Conservation (phyloP, 2,797 vertebrate genomes). For the Anguilla marmorata region DNA sequence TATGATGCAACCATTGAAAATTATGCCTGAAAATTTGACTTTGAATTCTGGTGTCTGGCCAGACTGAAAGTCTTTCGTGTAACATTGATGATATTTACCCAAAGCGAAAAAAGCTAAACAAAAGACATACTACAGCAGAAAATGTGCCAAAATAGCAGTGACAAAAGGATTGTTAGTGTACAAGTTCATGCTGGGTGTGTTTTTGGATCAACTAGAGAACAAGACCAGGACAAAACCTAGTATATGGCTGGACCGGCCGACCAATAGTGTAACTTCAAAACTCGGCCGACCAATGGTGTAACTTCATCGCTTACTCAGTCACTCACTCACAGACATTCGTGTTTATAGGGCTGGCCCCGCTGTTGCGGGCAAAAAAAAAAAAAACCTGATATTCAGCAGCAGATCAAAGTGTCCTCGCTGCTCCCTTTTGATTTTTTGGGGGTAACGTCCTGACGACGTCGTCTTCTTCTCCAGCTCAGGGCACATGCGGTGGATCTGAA, state of each 20-base stretch:
- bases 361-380: too few species aligned
- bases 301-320: too few species aligned
- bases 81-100: background rate
- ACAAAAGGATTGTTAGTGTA: background rate
- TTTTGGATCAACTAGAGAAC: background rate
- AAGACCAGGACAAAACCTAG: too few species aligned
- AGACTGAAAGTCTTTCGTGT: constrained; percentile 1
- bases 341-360: too few species aligned
- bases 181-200: background rate
- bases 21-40: background rate
- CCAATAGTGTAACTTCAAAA: too few species aligned
- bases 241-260: too few species aligned
- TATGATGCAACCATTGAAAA: background rate
- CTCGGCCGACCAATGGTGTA: too few species aligned
- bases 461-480: constrained; percentile 73
- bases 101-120: background rate
- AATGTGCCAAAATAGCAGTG: background rate
- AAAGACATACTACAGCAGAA: background rate
- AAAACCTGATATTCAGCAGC: background rate
- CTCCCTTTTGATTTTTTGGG: background rate
- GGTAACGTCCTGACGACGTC: background rate
- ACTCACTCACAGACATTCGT: too few species aligned
- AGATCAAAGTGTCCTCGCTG: background rate
- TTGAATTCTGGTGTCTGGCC: background rate
- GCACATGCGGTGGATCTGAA: constrained; percentile 96